Evolutionary conservation across 2,797 vertebrate species (phyloP).

Genomic region (Gastrophryne carolinensis): DNA sequence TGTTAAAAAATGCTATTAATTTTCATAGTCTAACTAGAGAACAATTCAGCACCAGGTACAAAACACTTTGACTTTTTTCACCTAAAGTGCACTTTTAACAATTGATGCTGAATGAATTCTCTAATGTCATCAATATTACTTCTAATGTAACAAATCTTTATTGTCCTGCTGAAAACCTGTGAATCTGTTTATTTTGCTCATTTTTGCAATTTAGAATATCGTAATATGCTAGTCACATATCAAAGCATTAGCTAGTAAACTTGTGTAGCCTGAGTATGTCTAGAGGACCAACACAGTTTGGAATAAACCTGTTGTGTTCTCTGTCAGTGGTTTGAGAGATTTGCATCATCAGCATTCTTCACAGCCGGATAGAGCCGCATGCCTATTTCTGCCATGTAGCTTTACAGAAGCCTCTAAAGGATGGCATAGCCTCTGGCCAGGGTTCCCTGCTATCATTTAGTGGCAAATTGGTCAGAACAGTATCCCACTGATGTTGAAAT

Average conservation of each 20-base stretch:
- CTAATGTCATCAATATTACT: too few relatives aligned
- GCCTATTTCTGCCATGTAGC: constrained; percentile 27
- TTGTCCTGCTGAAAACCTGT: too few relatives aligned
- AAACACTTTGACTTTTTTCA: too few relatives aligned
- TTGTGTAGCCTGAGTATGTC: constrained; percentile 1
- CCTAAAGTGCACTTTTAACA: too few relatives aligned
- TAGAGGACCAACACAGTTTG: constrained; percentile 1
- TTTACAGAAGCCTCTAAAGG: constrained; percentile 30
- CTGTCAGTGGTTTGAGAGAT: constrained; percentile 29
- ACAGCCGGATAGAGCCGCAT: constrained; percentile 32
- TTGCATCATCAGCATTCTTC: constrained; percentile 34
- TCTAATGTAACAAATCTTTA: too few relatives aligned
- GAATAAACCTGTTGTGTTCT: not conserved
- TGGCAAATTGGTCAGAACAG: constrained; percentile 50
- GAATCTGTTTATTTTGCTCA: too few relatives aligned
- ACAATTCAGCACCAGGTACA: too few relatives aligned
- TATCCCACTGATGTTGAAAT: constrained; percentile 1
- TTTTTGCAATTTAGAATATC: not conserved
- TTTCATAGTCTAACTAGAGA: too few relatives aligned
- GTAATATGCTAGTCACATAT: too few relatives aligned
- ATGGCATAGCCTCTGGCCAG: constrained; percentile 40
- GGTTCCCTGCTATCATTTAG: constrained; percentile 40
- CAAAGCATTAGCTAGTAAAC: not conserved
- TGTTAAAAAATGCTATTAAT: too few relatives aligned
- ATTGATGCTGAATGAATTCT: too few relatives aligned